Conservation (phyloP, 2,797 vertebrate species). For the Apogon hyalosoma region DNA sequence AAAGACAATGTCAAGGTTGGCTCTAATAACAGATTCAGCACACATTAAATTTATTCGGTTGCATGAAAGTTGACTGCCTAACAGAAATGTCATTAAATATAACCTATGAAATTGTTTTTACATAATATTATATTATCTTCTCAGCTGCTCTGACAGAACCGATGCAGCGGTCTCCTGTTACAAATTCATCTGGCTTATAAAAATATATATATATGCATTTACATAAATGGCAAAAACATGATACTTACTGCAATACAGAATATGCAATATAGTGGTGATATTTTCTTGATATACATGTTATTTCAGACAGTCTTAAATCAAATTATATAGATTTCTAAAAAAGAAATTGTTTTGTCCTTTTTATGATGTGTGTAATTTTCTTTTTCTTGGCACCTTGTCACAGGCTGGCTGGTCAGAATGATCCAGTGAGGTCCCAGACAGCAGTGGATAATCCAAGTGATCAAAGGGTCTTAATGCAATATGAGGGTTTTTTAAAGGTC, state of each 20-base stretch:
- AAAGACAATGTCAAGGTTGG: slow-evolving; percentile 35
- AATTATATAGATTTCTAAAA: too few species aligned
- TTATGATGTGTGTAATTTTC: slow-evolving; percentile 20
- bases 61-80: slow-evolving; percentile 47
- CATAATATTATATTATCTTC: slow-evolving; percentile 43
- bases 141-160: slow-evolving; percentile 28
- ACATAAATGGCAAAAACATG: slow-evolving; percentile 2
- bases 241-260: neutral
- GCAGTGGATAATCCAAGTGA: slow-evolving; percentile 78
- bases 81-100: slow-evolving; percentile 34
- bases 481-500: slow-evolving; percentile 81
- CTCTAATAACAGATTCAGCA: slow-evolving; percentile 22
- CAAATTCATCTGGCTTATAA: slow-evolving; percentile 12
- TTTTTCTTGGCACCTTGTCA: slow-evolving; percentile 37
- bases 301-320: neutral
- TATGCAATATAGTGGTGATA: too few species aligned
- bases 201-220: slow-evolving; percentile 24
- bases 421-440: slow-evolving; percentile 65
- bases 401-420: slow-evolving; percentile 33
- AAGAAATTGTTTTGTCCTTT: slow-evolving; percentile 4
- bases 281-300: too few species aligned
- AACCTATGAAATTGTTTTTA: slow-evolving; percentile 53
- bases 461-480: slow-evolving; percentile 81
- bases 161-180: slow-evolving; percentile 19
- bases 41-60: slow-evolving; percentile 41